Base-by-base conservation (phyloP, 2,113 vertebrate species). In the Bagarius yarrelli region DNA sequence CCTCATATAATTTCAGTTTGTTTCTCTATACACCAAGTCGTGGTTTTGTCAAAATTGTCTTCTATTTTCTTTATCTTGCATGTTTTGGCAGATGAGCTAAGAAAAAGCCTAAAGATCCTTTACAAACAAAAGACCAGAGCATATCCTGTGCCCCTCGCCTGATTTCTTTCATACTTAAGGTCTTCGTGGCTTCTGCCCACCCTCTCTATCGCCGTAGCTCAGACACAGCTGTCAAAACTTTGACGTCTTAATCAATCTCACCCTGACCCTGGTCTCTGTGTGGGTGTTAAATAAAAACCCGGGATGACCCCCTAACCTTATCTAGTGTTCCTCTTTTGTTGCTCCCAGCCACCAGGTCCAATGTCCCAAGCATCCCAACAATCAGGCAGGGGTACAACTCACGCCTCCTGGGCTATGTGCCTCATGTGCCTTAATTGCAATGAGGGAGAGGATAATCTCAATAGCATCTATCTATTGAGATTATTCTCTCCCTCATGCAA, bases 141-240 rank as follows among this genome's bases (percentile, higher is more conserved):
- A 71, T 76, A 83, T 90, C 83, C 82, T 74, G 32, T 85, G 87
- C 85, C 81, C 44, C 25, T 56, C 59, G n/a, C 84, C 81, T 14
- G 4, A 36, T 64, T 78, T 84, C 83, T 76, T 89, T 86, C 88
- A 86, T 85, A 88, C 90, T 89, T 88, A 59, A 83, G 74, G 88
- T 88, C 84, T 88, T 73, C 84, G 83, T 85, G 87, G 86, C 53
- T 87, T 88, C 88, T 86, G 84, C 53, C 78, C 83, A 78, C 78
- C 77, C 50, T 53, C 27, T 27, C 67, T 63, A 56, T 82, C 74
- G 86, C 87, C 86, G 88, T 85, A 86, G 61, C 89, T 87, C 87
- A 85, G 89, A 87, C 83, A 63, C 91, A 93, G 93, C 93, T 93
- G 92, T 93, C 92, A 93, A 92, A 92, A 89, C 88, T 92, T 92